Evolutionary conservation across 1,140 invertebrate genomes (phyloP), one percentile per base, ranked within the genome.

Genomic region (Lanistes nyassanus): DNA sequence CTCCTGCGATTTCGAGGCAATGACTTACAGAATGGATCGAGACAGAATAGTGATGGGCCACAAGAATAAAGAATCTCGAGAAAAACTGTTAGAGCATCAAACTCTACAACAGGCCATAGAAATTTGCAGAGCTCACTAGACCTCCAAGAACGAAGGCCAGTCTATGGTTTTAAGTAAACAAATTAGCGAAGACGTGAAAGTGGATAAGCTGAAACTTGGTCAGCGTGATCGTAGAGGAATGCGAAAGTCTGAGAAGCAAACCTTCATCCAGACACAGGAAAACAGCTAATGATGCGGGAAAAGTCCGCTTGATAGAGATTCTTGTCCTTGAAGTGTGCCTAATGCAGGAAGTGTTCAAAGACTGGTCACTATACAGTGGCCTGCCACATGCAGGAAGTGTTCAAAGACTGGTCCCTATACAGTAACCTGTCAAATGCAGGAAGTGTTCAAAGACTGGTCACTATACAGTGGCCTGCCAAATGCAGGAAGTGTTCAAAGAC

Each of bases 41-140:
- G 51, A 75, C n/a, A 51, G 47, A 75, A 29, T 75, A 3, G 64
- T 75, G 26, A 42, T 65, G 29, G 74, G 74, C 26, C 26, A 67
- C n/a, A 11, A 55, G 16, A 51, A 75, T 37, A 51, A 75, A 26
- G n/a, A 42, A 3, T 3, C 68, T 19, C n/a, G 36, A 67, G 74
- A 56, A 56, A 75, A 75, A 36, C 36, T 75, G 16, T 29, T 51
- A 11, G 21, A 65, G 42, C 21, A 67, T n/a, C n/a, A 47, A 67
- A 42, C 42, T 56, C 55, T 58, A 29, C 34, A 73, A 37, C 34
- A 55, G 37, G 70, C 36, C 29, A 36, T 73, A 13, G 55, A 73
- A 3, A 60, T 62, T 11, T 31, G 56, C 56, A 73, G 56, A 19
- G 47, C 36, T 9, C 7, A 60, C 26, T 36, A 60, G 21, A 62